Conservation (phyloP, 1,140 invertebrate species). For the Asobara japonica region DNA sequence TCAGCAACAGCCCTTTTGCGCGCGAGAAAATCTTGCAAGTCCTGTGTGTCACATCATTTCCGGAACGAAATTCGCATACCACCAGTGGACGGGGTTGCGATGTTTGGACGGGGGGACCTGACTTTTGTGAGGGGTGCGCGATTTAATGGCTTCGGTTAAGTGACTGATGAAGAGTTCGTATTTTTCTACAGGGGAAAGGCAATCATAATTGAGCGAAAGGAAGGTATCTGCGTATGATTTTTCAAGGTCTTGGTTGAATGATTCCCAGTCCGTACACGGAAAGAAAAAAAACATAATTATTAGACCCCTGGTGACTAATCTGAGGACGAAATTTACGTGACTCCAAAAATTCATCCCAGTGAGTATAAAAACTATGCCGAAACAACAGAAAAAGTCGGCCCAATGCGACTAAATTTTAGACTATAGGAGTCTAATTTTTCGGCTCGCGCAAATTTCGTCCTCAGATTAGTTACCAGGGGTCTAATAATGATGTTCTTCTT, state of each 20-base stretch:
- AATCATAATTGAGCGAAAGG: background rate
- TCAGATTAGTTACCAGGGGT: too few species aligned
- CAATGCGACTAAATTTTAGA: too few species aligned
- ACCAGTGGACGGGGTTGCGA: slow-evolving; percentile 27
- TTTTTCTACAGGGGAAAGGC: background rate
- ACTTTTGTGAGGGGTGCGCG: background rate
- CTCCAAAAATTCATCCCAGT: too few species aligned
- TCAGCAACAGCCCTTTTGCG: slow-evolving; percentile 15
- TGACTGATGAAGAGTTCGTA: background rate
- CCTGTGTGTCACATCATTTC: slow-evolving; percentile 7
- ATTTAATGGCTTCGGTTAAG: background rate
- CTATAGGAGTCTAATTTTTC: too few species aligned
- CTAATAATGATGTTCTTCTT: too few species aligned
- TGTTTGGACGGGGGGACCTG: background rate
- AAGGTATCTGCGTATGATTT: background rate
- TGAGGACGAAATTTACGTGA: too few species aligned
- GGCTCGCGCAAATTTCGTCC: too few species aligned
- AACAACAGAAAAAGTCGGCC: too few species aligned
- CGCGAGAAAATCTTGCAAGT: background rate
- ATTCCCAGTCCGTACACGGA: slow-evolving; percentile 24
- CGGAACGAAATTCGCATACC: slow-evolving; percentile 1
- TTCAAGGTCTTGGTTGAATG: background rate
- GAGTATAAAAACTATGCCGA: too few species aligned
- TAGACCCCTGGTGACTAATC: too few species aligned
- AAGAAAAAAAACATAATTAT: too few species aligned